These are phyloP conservation scores for human DNA, from an alignment of 2,113 vertebrate species.

Conservation along the genomic window DNA sequence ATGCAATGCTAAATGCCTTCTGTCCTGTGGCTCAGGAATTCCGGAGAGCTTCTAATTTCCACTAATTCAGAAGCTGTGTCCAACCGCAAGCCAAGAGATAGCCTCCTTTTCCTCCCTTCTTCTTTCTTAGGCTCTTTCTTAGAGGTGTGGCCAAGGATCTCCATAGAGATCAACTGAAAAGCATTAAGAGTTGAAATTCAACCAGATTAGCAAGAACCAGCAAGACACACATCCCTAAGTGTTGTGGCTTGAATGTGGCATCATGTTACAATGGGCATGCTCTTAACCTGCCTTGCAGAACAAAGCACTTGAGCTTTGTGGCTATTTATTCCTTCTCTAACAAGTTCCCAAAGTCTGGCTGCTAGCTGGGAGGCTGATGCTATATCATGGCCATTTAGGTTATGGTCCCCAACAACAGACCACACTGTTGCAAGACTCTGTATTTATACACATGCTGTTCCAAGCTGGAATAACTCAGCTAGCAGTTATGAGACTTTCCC, in stretches of 20 bases:
- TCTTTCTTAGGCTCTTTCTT: no score
- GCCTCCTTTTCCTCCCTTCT: no score
- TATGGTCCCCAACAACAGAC: background rate
- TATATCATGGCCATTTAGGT: fast-evolving
- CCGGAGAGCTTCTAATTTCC: background rate
- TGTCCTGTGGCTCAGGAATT: background rate
- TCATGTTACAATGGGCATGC: background rate
- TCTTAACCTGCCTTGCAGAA: background rate
- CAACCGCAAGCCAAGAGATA: fast-evolving
- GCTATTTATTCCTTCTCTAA: background rate
- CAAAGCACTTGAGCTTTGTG: no score
- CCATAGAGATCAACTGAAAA: background rate
- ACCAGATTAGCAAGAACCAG: background rate
- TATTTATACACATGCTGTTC: fast-evolving
- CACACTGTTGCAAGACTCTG: fast-evolving
- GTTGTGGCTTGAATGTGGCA: background rate
- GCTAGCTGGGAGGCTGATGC: background rate
- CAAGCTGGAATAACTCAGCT: fast-evolving
- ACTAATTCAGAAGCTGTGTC: background rate
- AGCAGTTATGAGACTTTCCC: no score
- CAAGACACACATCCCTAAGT: background rate
- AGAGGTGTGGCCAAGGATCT: background rate
- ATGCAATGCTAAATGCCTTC: background rate
- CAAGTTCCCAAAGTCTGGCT: no score
- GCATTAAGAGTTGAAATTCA: background rate